Evolutionary conservation across 2,797 vertebrate species (phyloP).

Genomic region (Crenichthys baileyi): DNA sequence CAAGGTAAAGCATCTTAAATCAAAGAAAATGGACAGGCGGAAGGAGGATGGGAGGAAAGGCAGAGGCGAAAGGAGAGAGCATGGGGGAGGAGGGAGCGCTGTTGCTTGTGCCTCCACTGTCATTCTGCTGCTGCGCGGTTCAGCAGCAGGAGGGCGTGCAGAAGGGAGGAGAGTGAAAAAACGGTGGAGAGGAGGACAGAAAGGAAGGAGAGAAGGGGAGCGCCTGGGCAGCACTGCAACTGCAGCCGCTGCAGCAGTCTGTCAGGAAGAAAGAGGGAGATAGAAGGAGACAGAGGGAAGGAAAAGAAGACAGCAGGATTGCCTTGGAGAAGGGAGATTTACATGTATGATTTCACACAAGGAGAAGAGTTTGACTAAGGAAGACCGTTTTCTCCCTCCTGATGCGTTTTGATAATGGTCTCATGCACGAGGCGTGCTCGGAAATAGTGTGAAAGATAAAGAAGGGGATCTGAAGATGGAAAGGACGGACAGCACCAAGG

Average conservation of each 20-base stretch:
- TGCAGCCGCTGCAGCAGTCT: constrained; percentile 82
- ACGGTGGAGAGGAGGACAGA: constrained; percentile 66
- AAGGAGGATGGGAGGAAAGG: constrained; percentile 61
- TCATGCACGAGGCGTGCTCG: constrained; percentile 86
- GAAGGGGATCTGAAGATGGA: constrained; percentile 83
- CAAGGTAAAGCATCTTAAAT: constrained; percentile 74
- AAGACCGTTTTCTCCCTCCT: constrained; percentile 60
- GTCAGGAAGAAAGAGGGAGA: constrained; percentile 65
- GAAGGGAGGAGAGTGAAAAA: constrained; percentile 77
- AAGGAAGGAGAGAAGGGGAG: constrained; percentile 79
- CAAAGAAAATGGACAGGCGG: constrained; percentile 46
- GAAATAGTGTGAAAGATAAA: constrained; percentile 85
- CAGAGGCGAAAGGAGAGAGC: constrained; percentile 60
- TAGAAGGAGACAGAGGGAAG: constrained; percentile 61
- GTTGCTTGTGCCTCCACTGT: constrained; percentile 82
- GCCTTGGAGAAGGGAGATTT: constrained; percentile 49
- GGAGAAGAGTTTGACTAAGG: constrained; percentile 48
- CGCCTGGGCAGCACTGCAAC: constrained; percentile 80
- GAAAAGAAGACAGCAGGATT: constrained; percentile 61
- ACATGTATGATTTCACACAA: constrained; percentile 50
- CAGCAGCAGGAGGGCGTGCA: constrained; percentile 79
- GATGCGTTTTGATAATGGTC: constrained; percentile 83
- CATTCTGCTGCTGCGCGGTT: constrained; percentile 87
- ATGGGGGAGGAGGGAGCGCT: constrained; percentile 77
- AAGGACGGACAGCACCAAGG: constrained; percentile 80